Evolutionary conservation across 2,113 vertebrate genomes (phyloP), one percentile per base, ranked within the genome.

Genomic region (Columba janthina): DNA sequence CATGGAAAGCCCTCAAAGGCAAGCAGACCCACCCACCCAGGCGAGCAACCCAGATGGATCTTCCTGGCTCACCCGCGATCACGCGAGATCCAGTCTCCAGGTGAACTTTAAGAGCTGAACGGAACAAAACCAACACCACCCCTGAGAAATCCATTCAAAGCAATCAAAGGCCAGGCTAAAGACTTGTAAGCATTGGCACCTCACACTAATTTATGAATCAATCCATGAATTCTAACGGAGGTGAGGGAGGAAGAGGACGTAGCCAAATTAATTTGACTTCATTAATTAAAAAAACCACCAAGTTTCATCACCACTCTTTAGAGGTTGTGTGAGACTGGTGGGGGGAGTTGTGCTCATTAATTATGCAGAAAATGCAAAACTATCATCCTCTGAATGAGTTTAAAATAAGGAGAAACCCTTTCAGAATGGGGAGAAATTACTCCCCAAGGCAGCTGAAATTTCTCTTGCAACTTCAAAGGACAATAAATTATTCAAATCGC

Each of bases 401-500:
- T 94, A 94, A 96, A 96, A 93, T 89, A 83, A 96, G 94, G 92
- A 96, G 93, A 95, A 95, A 95, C 94, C 94, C 95, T 96, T 94
- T 97, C 94, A 93, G 93, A 97, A 97, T 38, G 76, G 87, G 93
- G 90, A 97, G 92, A 97, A 97, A 97, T 93, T 76, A 97, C 93
- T 89, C 74, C 97, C 97, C 96, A 97, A 97, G 97, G 96, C 97
- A 87, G 96, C 94, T 96, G 95, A 97, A 94, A 97, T 98, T 98
- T 96, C 97, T 96, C 96, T 91, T 79, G 81, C 94, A 98, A 97
- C 98, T 98, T 98, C 98, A 98, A 98, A 98, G 98, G 93, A 96
- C 98, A 97, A 98, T 98, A 97, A 98, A 98, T 98, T 98, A 98
- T 98, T 98, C 97, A 98, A 98, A 97, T 95, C 65, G 71, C 96